Conservation (phyloP, 2,113 vertebrate genomes). For the Smithornis capensis region DNA sequence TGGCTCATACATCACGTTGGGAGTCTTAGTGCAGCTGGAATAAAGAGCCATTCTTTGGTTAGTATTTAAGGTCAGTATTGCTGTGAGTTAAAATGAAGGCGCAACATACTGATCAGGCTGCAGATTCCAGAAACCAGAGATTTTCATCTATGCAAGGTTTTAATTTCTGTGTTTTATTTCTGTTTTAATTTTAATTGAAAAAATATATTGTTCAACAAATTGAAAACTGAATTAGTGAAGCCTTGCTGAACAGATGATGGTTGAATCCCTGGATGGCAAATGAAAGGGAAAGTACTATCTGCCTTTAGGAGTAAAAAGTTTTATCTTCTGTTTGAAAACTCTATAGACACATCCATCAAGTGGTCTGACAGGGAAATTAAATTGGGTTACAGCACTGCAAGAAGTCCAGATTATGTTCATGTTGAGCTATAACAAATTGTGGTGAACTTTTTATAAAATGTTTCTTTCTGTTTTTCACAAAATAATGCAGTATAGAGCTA, state of each 20-base stretch:
- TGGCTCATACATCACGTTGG: neutral
- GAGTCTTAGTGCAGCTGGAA: neutral
- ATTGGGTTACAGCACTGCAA: constrained; percentile 50
- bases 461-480: constrained; percentile 23
- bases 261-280: neutral
- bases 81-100: neutral
- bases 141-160: neutral
- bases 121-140: neutral
- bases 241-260: neutral
- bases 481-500: neutral
- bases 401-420: constrained; percentile 46
- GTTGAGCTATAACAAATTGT: constrained; percentile 52
- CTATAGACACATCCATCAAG: constrained; percentile 53
- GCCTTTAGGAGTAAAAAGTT: neutral
- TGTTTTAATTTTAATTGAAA: neutral
- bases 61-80: neutral
- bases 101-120: neutral
- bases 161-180: neutral
- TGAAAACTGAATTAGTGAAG: neutral
- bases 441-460: neutral
- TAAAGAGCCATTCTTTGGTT: neutral
- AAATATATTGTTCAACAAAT: neutral
- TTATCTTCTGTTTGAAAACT: constrained; percentile 56
- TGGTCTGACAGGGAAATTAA: constrained; percentile 65
- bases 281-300: neutral